Conservation (phyloP, 2,113 vertebrate species). For the Enhydra lutris region DNA sequence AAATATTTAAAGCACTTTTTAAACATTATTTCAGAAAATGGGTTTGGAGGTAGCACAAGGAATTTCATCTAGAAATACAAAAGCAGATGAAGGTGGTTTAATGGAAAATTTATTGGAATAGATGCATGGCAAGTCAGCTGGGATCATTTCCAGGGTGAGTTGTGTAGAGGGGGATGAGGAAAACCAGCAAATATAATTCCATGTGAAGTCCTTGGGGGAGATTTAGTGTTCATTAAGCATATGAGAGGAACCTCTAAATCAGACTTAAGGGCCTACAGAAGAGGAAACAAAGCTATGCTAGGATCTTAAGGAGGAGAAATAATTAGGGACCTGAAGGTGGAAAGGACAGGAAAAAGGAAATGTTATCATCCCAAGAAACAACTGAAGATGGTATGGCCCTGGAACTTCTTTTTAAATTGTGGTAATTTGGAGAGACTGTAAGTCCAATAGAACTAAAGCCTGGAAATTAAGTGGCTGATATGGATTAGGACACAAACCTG, state of each 20-base stretch:
- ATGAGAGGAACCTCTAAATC: not conserved
- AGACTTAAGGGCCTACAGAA: not conserved
- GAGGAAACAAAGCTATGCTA: not conserved
- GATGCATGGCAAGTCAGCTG: not conserved
- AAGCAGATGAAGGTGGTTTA: conserved; percentile 36
- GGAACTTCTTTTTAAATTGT: not conserved
- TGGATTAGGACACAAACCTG: not conserved
- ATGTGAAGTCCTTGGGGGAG: not conserved
- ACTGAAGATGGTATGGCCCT: not conserved
- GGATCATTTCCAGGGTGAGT: not conserved
- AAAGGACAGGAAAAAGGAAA: not conserved
- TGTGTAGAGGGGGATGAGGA: not conserved
- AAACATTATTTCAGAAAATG: conserved; percentile 55
- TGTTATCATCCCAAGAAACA: not conserved
- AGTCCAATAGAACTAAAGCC: not conserved
- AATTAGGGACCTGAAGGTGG: not conserved
- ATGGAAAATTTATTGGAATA: conserved; percentile 46
- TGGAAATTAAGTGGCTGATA: not conserved
- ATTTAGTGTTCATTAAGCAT: not conserved
- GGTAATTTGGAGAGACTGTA: not conserved
- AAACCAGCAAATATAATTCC: conserved; percentile 28
- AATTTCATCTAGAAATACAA: conserved; percentile 53
- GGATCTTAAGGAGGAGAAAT: not conserved
- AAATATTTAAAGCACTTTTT: conserved; percentile 52
- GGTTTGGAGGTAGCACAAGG: conserved; percentile 1